Evolutionary conservation across 2,113 vertebrate species (phyloP).

Genomic region (Hippotragus niger): DNA sequence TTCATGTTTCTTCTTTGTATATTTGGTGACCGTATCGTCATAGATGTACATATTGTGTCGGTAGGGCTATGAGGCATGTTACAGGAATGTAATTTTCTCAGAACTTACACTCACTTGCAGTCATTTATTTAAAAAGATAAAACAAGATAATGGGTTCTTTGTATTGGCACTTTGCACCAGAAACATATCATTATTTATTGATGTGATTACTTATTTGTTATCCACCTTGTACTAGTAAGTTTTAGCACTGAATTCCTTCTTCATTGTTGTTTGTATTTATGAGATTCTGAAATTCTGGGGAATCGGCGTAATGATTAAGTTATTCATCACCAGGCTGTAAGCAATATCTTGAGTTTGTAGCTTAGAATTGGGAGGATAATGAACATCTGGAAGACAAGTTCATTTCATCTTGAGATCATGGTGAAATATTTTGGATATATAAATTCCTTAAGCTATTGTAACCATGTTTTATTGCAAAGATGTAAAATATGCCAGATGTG

Average conservation of each 20-base stretch:
- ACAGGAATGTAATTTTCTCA: slow-evolving; percentile 92
- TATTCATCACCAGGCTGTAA: slow-evolving; percentile 96
- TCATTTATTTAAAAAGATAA: slow-evolving; percentile 93
- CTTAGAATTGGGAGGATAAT: slow-evolving; percentile 87
- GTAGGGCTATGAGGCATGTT: slow-evolving; percentile 94
- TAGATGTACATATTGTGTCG: slow-evolving; percentile 99
- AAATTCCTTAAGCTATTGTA: slow-evolving; percentile 99
- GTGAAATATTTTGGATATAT: slow-evolving; percentile 99
- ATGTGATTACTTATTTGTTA: slow-evolving; percentile 93
- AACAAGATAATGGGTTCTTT: slow-evolving; percentile 89
- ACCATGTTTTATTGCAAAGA: slow-evolving; percentile 99
- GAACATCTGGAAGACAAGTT: slow-evolving; percentile 89
- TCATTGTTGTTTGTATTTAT: slow-evolving; percentile 98
- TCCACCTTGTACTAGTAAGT: slow-evolving; percentile 93
- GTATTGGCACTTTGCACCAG: slow-evolving; percentile 98
- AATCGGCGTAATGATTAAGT: slow-evolving; percentile 92
- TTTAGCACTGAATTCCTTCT: slow-evolving; percentile 93
- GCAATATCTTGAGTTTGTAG: slow-evolving; percentile 99
- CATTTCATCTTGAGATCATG: slow-evolving; percentile 89
- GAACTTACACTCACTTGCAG: slow-evolving; percentile 91
- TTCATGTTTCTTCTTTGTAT: slow-evolving; percentile 95
- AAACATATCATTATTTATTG: slow-evolving; percentile 99
- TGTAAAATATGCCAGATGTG: slow-evolving; percentile 99
- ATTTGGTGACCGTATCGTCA: slow-evolving; percentile 99
- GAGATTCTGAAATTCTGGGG: slow-evolving; percentile 85